Percentiles rank a stretch among this genome's conserved stretches.
These are phyloP conservation scores for Arctia plantaginis DNA, from an alignment of 2,888 invertebrate species.

Conservation along the genomic window DNA sequence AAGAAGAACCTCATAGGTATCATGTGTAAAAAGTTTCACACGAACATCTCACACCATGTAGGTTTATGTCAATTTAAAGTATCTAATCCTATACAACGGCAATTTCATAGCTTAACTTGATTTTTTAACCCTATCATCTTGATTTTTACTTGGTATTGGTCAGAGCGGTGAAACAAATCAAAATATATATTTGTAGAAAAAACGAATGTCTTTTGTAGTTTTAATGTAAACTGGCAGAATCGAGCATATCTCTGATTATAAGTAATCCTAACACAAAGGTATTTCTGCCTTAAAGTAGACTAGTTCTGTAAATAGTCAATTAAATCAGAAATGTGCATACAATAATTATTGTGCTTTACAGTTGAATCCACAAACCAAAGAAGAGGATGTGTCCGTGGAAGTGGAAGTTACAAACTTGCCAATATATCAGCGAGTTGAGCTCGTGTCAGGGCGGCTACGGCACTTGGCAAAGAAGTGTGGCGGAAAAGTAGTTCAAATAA, in stretches of 20 bases:
- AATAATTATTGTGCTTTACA: conserved; percentile 4
- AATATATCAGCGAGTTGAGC: conserved; percentile 84
- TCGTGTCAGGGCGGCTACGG: conserved; percentile 88
- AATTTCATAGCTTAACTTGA: no score
- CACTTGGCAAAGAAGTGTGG: conserved; percentile 93
- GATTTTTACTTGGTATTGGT: no score
- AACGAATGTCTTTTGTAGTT: not conserved
- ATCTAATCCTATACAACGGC: no score
- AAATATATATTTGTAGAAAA: not conserved
- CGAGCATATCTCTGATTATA: not conserved
- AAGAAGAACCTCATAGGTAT: no score
- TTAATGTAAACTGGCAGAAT: not conserved
- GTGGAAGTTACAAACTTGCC: conserved; percentile 90
- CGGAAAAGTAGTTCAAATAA: conserved; percentile 89
- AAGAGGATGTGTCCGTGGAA: conserved; percentile 81
- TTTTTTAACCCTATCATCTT: no score
- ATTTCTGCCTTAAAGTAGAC: not conserved
- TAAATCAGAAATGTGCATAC: not conserved
- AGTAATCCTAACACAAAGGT: not conserved
- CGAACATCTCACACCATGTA: no score
- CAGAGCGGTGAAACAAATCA: no score
- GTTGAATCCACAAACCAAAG: conserved; percentile 64
- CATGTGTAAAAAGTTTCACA: no score
- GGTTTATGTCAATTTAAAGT: no score
- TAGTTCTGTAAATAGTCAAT: not conserved